Conservation (phyloP, 1,140 invertebrate species). For the Ips typographus region DNA sequence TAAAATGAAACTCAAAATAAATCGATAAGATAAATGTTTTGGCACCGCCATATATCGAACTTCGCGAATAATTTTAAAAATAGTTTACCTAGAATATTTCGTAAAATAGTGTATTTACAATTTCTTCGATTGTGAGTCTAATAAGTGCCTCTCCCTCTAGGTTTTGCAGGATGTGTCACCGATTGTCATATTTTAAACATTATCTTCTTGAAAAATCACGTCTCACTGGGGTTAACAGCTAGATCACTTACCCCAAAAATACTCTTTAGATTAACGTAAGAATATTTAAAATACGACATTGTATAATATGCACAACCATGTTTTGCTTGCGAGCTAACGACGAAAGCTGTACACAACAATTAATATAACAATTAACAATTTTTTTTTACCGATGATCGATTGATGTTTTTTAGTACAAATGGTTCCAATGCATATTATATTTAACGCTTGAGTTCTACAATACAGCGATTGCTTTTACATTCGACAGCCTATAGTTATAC, state of each 20-base stretch:
- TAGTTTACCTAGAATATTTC: slow-evolving; percentile 39
- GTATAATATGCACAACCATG: slow-evolving; percentile 52
- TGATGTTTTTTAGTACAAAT: slow-evolving; percentile 46
- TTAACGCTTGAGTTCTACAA: slow-evolving; percentile 23
- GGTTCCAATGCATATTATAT: slow-evolving; percentile 50
- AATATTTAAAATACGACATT: slow-evolving; percentile 42
- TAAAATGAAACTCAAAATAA: no score
- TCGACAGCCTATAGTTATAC: neutral
- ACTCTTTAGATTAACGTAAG: neutral
- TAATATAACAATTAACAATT: slow-evolving; percentile 49
- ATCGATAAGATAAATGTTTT: slow-evolving; percentile 20
- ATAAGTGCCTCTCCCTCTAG: slow-evolving; percentile 49
- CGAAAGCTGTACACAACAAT: slow-evolving; percentile 51
- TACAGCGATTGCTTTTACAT: slow-evolving; percentile 36
- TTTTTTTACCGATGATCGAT: slow-evolving; percentile 34
- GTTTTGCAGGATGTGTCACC: slow-evolving; percentile 47
- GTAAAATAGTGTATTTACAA: slow-evolving; percentile 44
- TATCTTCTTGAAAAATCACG: neutral
- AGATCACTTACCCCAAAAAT: neutral
- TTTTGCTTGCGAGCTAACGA: slow-evolving; percentile 37
- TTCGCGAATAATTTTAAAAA: slow-evolving; percentile 27
- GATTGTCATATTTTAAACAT: slow-evolving; percentile 45
- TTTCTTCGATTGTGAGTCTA: slow-evolving; percentile 29
- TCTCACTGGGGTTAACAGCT: no score
- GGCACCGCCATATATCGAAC: slow-evolving; percentile 42